A percentile compares a stretch with the other conserved stretches of the same genome.
Evolutionary conservation across 1,140 invertebrate species (phyloP).

Genomic region (Drosophila mojavensis): DNA sequence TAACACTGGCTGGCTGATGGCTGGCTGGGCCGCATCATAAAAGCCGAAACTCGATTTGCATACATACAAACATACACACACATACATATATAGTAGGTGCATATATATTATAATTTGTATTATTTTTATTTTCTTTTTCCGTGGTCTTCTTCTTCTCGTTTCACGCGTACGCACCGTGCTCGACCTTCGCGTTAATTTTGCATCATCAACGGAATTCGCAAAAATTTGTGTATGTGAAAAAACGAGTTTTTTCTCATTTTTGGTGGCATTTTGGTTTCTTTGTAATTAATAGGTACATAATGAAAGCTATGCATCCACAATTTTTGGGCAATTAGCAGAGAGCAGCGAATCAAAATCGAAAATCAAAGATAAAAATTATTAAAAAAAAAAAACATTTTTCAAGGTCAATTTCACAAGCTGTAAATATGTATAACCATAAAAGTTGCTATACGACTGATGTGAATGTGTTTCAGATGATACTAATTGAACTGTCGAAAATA

Average conservation of each 20-base stretch:
- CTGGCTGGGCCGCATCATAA: background rate
- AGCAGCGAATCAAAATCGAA: constrained; percentile 27
- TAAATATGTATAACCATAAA: background rate
- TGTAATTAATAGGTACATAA: constrained; percentile 49
- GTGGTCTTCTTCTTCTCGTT: constrained; percentile 30
- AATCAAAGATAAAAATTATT: constrained; percentile 2
- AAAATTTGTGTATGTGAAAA: constrained; percentile 11
- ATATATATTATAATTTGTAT: background rate
- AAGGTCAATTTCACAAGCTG: constrained; percentile 19
- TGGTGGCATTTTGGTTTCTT: constrained; percentile 36
- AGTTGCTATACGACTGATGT: too few species aligned
- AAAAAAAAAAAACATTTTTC: background rate
- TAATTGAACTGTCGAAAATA: background rate
- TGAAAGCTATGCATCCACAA: constrained; percentile 41
- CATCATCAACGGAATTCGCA: constrained; percentile 49
- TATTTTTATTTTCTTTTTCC: constrained; percentile 34
- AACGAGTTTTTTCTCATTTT: constrained; percentile 1
- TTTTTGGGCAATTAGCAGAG: constrained; percentile 29
- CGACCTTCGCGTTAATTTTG: constrained; percentile 49
- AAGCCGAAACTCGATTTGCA: background rate
- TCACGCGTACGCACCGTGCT: constrained; percentile 24
- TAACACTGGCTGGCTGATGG: constrained; percentile 14
- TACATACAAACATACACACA: background rate
- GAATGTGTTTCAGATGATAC: background rate
- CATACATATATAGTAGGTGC: background rate